phyloP scores from a whole-genome alignment of 1,140 invertebrate species.

The Chrysoperla carnea region DNA sequence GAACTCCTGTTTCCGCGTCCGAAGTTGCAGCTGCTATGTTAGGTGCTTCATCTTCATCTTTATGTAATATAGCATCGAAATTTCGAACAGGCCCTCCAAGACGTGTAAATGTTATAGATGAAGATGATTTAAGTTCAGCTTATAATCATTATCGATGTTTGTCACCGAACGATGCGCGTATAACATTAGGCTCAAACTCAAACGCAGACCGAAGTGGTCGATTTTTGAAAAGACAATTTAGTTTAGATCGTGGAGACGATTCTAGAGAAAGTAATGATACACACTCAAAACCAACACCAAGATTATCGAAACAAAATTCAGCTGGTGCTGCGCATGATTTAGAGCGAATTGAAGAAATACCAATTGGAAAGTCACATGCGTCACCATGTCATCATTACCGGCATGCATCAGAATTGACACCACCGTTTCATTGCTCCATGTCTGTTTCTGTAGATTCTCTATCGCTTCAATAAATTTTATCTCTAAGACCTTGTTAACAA shows the following conservation, averaged over 20 bases:
- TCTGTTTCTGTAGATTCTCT: conserved; percentile 21
- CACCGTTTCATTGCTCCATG: conserved; percentile 17
- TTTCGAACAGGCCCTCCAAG: conserved; percentile 20
- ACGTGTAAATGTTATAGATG: conserved; percentile 25
- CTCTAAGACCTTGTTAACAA: no score
- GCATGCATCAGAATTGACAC: conserved; percentile 9
- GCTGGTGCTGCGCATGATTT: conserved; percentile 47
- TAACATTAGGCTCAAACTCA: conserved; percentile 15
- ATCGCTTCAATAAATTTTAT: conserved; percentile 4
- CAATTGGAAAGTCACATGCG: conserved; percentile 15
- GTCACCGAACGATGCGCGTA: conserved; percentile 41
- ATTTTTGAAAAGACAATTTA: conserved; percentile 46
- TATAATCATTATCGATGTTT: conserved; percentile 54
- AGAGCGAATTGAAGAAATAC: conserved; percentile 50
- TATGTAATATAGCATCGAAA: conserved; percentile 10
- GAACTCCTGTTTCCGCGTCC: conserved; percentile 28
- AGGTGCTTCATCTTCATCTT: conserved; percentile 15
- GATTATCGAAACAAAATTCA: conserved; percentile 49
- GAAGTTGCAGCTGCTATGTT: conserved; percentile 32
- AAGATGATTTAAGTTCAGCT: conserved; percentile 47
- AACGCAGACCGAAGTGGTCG: conserved; percentile 24
- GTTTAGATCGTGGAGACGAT: conserved; percentile 42
- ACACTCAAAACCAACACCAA: conserved; percentile 9
- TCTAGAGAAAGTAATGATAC: conserved; percentile 14
- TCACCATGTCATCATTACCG: conserved; percentile 9